Base-by-base conservation (phyloP, 2,113 vertebrate genomes). In the Corydoras sp. region DNA sequence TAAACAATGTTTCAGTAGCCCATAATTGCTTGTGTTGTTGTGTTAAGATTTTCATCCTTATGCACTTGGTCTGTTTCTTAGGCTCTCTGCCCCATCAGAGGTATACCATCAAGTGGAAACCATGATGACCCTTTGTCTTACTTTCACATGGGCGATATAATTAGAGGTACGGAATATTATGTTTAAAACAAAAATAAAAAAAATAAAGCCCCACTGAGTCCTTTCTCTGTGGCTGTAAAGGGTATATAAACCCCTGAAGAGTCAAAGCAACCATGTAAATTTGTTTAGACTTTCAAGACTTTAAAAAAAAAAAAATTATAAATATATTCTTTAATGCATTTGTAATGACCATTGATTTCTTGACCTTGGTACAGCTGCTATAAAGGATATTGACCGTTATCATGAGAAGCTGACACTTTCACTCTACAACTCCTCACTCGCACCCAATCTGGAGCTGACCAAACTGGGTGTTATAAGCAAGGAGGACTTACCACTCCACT, bases 101-200 rank as follows among this genome's bases (percentile, higher is more conserved):
- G 98, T 80, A 92, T 99, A 60, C 96, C 97, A 77, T 90, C 96
- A 14, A 90, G 92, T 31, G 94, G 96, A 81, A 97, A 88, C 85
- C 96, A 99, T 2, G 95, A 98, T 14, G 96, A 99, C 81, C 96
- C 95, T 65, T 86, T 99, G 58, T 97, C 95, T 1, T 99, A 99
- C 65, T 99, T 94, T 72, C 97, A 98, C 81, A 85, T 88, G 9
- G 94, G 95, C 64, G 96, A 99, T 83, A 85, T 98, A 14, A 95
- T 99, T 77, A 89, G 88, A 94, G 97, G 97, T 92, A 65, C 7
- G 10, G 35, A 5, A 43, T 8, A 8, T 43, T 43, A 43, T 43
- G 18, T 24, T 24, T 24, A 24, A 24, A 2, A 24, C 18, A 24
- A 24, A 24, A 24, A 24, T 1, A 24, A 24, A 24, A 24, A 24